Base-by-base conservation (phyloP, 2,113 vertebrate genomes). In the Pelecanoides urinatrix region DNA sequence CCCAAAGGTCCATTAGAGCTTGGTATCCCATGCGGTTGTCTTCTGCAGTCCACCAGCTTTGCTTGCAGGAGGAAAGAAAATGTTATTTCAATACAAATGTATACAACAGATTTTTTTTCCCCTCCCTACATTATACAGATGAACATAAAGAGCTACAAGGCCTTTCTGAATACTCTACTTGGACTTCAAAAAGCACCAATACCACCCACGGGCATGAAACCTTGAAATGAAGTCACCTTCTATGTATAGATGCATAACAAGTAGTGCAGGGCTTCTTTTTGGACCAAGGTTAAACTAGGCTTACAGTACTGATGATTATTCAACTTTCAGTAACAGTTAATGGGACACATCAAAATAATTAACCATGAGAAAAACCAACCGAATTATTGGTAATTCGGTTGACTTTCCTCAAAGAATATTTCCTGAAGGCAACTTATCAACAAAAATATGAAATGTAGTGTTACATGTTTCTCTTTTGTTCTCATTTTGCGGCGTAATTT, bases 1-100 rank as follows among this genome's bases (percentile, higher is more conserved):
- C 96, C 97, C 97, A 98, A 98, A 98, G 98, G 98, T 98, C 98
- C 98, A 96, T 97, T 97, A 97, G 98, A 98, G 96, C 97, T 98
- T 95, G 98, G 94, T 97, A 98, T 98, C 96, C 98, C 96, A 77
- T 94, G 97, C 15, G 7, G 44, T 98, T 97, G 96, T 97, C 98
- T 96, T 97, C 98, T 90, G 95, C 94, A 97, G 97, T 98, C 98
- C 98, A 97, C 97, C 98, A 98, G 98, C 97, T 97, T 98, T 97
- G 98, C 96, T 98, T 98, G 97, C 97, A 92, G 97, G 96, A 97
- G 97, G 97, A 97, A 98, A 98, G 96, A 96, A 98, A 98, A 98
- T 19, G 97, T 98, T 98, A 98, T 98, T 93, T 97, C 97, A 97
- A 96, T 98, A 98, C 97, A 97, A 98, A 97, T 68, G 95, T 92